Conservation (phyloP, 2,113 vertebrate genomes). For the Phylloscopus trochiloides region DNA sequence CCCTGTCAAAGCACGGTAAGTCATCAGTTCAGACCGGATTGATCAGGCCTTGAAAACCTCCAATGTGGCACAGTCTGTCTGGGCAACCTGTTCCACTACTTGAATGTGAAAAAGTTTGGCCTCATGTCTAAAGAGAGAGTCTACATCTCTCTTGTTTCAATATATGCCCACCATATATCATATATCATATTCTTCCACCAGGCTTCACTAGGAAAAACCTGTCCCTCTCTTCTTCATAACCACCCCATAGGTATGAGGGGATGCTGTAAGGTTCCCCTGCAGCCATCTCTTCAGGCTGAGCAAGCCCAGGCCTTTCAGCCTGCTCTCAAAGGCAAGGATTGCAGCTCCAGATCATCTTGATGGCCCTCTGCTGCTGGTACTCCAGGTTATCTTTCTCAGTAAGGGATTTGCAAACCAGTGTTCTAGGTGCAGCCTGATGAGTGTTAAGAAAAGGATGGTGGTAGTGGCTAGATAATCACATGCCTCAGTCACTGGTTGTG, state of each 20-base stretch:
- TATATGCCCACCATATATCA: neutral
- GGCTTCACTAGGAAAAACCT: neutral
- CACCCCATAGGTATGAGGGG: rapidly evolving
- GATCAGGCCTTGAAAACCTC: neutral
- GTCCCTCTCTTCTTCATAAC: neutral
- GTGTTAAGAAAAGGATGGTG: neutral
- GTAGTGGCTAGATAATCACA: neutral
- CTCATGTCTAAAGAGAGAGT: neutral
- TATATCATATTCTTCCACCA: neutral
- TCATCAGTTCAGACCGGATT: neutral
- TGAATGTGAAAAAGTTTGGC: neutral
- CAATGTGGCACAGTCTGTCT: neutral
- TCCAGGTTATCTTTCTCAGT: neutral
- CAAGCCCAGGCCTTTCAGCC: neutral
- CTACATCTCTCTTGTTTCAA: neutral
- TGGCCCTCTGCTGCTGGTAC: neutral
- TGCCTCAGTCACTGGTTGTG: neutral
- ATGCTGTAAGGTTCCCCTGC: neutral
- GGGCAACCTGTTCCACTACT: neutral
- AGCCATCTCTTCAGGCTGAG: neutral
- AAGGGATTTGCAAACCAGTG: neutral
- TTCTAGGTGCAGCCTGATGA: neutral
- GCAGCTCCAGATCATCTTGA: neutral
- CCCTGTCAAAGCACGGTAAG: neutral
- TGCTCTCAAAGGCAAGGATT: neutral